Percentiles rank a stretch among this genome's conserved stretches.
phyloP scores from a whole-genome alignment of 2,888 invertebrate genomes.

The Meloe dianella region DNA sequence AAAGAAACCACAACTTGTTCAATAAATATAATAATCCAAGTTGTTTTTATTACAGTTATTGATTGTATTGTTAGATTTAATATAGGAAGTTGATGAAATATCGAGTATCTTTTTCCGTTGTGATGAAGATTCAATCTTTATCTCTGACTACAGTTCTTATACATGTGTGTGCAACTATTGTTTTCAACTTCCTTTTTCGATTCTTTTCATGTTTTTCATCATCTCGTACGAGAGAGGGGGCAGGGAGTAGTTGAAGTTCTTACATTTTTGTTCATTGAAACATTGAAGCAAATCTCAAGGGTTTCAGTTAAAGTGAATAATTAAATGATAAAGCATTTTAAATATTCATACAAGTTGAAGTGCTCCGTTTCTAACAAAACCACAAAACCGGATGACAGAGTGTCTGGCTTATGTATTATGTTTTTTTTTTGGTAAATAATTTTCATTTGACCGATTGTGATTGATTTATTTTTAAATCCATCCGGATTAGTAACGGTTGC shows the following conservation, averaged over 20 bases:
- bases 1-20: neutral
- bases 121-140: slow-evolving; percentile 5
- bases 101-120: slow-evolving; percentile 1
- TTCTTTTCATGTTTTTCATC: slow-evolving; percentile 4
- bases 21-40: slow-evolving; percentile 40
- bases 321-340: slow-evolving; percentile 34
- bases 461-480: slow-evolving; percentile 10
- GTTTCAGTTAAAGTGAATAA: slow-evolving; percentile 37
- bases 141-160: neutral
- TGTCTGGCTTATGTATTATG: neutral
- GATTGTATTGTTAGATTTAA: slow-evolving; percentile 29
- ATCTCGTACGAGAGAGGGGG: slow-evolving; percentile 12
- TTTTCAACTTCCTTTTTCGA: neutral
- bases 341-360: slow-evolving; percentile 37
- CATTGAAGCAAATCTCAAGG: slow-evolving; percentile 29
- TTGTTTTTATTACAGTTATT: slow-evolving; percentile 40
- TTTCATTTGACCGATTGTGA: slow-evolving; percentile 4
- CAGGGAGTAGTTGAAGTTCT: slow-evolving; percentile 17
- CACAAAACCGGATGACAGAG: neutral
- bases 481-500: neutral
- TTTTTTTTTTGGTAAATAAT: neutral
- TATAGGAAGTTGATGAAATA: slow-evolving; percentile 13
- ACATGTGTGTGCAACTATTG: slow-evolving; percentile 3
- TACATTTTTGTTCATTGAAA: neutral
- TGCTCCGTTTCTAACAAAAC: slow-evolving; percentile 4